Base-by-base conservation (phyloP, 2,113 vertebrate genomes). In the Cavia aperea region DNA sequence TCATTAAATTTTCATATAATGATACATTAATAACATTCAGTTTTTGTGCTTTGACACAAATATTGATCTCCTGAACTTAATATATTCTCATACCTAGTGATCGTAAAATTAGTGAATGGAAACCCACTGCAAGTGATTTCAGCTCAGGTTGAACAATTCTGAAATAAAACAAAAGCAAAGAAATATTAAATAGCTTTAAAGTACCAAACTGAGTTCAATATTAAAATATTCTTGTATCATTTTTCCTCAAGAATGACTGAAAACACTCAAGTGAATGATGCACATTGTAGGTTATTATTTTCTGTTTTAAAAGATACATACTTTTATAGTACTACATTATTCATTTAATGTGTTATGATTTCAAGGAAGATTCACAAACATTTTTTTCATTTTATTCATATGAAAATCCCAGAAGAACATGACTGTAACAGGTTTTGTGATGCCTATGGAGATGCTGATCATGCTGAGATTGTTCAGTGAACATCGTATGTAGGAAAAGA, bases 101-200 rank as follows among this genome's bases (percentile, higher is more conserved):
- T 95, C 99, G 97, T 23, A 98, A 94, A 26, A 92, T 7, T 77
- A 99, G 97, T 1, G 97, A 86, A 73, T 98, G 96, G 0, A 99
- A 97, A 51, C 99, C 99, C 81, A 99, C 91, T 0, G 98, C 98
- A 33, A 99, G 98, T 14, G 99, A 98, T 96, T 99, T 99, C 54
- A 99, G 62, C 82, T 99, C 98, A 86, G 98, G 98, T 26, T 97
- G 91, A 82, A 99, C 98, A 49, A 97, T 98, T 94, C 99, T 99
- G 97, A 77, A 97, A 98, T 68, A 81, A 93, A 91, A 85, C n/a
- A 95, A 95, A 95, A 31, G 19, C 81, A 95, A 56, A 86, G 54
- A 78, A 66, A 65, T 4, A 90, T 91, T 83, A 94, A 63, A 72
- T 0, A 81, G 83, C 31, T 81, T 87, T 60, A 87, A 92, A 91